A percentile compares a stretch with the other conserved stretches of the same genome.
These are phyloP conservation scores for Neosalanx taihuensis DNA, from an alignment of 2,797 vertebrate species.

Conservation along the genomic window DNA sequence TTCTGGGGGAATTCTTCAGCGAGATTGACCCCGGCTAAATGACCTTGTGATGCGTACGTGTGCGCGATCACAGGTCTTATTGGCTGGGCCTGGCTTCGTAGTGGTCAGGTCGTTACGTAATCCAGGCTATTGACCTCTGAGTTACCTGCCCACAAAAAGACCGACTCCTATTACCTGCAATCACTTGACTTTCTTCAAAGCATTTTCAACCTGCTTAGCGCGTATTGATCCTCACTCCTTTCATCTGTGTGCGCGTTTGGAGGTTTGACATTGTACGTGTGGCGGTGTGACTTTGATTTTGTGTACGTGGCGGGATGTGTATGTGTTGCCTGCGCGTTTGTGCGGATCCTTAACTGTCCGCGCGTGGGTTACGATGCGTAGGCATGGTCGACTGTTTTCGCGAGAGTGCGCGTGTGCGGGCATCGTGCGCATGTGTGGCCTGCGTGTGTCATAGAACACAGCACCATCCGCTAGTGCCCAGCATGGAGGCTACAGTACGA, in stretches of 20 bases:
- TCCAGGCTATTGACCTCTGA: too few species aligned
- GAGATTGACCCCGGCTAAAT: too few species aligned
- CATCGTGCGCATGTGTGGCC: constrained; percentile 5
- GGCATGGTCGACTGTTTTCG: too few species aligned
- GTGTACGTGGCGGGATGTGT: constrained; percentile 32
- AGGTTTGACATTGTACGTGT: background rate
- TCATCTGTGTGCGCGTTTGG: background rate
- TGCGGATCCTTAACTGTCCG: background rate
- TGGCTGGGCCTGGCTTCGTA: too few species aligned
- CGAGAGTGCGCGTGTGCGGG: background rate
- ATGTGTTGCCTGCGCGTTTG: constrained; percentile 48
- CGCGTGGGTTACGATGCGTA: too few species aligned
- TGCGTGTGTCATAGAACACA: constrained; percentile 38
- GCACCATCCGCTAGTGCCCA: constrained; percentile 62
- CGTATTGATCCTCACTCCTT: background rate
- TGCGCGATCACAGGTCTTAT: too few species aligned
- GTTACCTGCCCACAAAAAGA: too few species aligned
- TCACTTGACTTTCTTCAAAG: background rate
- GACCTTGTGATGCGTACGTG: too few species aligned
- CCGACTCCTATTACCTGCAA: too few species aligned
- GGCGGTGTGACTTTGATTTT: background rate
- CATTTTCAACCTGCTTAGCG: background rate
- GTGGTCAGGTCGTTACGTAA: too few species aligned
- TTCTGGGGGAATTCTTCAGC: too few species aligned
- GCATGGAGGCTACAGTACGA: constrained; percentile 64